Evolutionary conservation across 2,888 invertebrate genomes (phyloP), one percentile per base, ranked within the genome.

Genomic region (Tenthredo livida): DNA sequence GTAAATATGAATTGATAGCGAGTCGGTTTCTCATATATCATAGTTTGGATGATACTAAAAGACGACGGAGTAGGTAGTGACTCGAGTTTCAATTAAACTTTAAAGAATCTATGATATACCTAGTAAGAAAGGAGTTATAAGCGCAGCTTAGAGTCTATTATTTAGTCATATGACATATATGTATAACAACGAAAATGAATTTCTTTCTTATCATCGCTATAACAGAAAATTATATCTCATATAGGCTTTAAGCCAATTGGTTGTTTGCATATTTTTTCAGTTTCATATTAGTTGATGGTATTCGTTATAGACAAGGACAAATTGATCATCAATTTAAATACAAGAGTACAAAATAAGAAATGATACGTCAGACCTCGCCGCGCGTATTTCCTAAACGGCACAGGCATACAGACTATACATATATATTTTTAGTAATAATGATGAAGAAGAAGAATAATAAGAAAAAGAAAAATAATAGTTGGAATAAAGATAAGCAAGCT

Each of bases 291-390:
- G 54, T 7, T 61, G 25, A 25, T 61, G 25, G 61, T 61, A 25
- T 67, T 33, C 3, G 15, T 33, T 33, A 67, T 33, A 33, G 25
- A 67, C 33, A 67, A 17, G 33, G 17, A 29, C 6, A 67, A 33
- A 67, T 67, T 67, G 33, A 84, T 75, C 65, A 37, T n/a, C 65
- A 65, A 85, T 82, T 85, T 85, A 82, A 82, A 21, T 84, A 80
- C 25, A 67, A 85, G 47, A 67, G 80, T 85, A 82, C 80, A 85
- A 82, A 84, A 78, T 33, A 47, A 82, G 67, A 82, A 67, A 33
- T 67, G 25, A 17, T 17, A 33, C 33, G 67, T 67, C 67, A 67
- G 67, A 33, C 29, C 67, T 61, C 33, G 58, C 65, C 33, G 58
- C 65, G 61, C 43, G 67, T 58, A 33, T 29, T 82, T 85, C 67